A percentile compares a stretch with the other conserved stretches of the same genome.
Evolutionary conservation across 2,888 invertebrate species (phyloP).

Genomic region (Polyploca ridens): DNA sequence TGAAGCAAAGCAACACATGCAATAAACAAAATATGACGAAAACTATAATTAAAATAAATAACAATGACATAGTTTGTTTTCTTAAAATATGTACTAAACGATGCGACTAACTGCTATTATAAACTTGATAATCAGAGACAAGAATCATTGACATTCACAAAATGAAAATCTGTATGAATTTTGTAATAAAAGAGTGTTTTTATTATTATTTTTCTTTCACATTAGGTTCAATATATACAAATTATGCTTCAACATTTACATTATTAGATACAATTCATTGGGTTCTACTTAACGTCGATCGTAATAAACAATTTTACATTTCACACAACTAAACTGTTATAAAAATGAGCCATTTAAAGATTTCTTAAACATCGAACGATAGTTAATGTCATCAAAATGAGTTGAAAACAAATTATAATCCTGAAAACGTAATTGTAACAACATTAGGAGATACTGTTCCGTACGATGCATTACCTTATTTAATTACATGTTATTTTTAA

Average conservation of each 20-base stretch:
- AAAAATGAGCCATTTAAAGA: constrained; percentile 63
- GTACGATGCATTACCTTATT: constrained; percentile 24
- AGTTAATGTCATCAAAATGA: constrained; percentile 36
- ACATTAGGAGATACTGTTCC: not conserved
- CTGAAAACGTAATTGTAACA: not conserved
- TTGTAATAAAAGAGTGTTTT: constrained; percentile 81
- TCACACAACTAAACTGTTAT: constrained; percentile 66
- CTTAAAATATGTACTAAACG: constrained; percentile 41
- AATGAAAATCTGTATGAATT: constrained; percentile 73
- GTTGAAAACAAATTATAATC: not conserved
- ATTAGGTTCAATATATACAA: constrained; percentile 83
- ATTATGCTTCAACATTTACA: constrained; percentile 81
- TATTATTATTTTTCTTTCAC: constrained; percentile 77
- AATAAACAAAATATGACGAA: constrained; percentile 50
- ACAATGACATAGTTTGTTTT: constrained; percentile 52
- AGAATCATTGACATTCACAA: constrained; percentile 61
- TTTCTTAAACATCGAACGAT: constrained; percentile 53
- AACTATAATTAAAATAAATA: constrained; percentile 44
- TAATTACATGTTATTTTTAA: constrained; percentile 46
- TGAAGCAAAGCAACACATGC: constrained; percentile 65
- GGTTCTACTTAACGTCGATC: constrained; percentile 61
- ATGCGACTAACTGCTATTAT: constrained; percentile 61
- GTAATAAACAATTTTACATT: constrained; percentile 63
- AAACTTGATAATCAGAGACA: constrained; percentile 70
- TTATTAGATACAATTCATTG: constrained; percentile 71